Base-by-base conservation (phyloP, 2,888 invertebrate species). In the Mystacides longicornis region DNA sequence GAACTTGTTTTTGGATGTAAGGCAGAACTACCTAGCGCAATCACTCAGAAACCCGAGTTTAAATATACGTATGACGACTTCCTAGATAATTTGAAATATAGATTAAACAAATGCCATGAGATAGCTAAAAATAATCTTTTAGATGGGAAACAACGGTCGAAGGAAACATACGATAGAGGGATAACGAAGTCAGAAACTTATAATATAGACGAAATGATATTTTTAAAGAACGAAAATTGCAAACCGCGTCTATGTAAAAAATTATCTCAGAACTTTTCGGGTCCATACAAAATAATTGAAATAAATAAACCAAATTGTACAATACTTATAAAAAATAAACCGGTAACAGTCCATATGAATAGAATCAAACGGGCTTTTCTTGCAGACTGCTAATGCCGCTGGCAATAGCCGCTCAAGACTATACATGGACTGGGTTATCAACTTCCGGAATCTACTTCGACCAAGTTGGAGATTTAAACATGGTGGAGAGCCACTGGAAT, bases 1-100 rank as follows among this genome's bases (percentile, higher is more conserved):
- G 65, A 67, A 61, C 47, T 66, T 48, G 46, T 66, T 11, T 65
- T 65, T 55, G 65, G 65, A 23, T 42, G 55, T 23, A 61, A 62
- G 59, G 47, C 63, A 7, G 48, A 51, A 16, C 22, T 64, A n/a
- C 63, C 63, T 18, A 57, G 62, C 18, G 61, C 63, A 7, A 51
- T 64, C 18, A 48, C 37, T 3, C 50, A 49, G 62, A 56, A 31
- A 9, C 62, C 64, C 20, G 58, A 63, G 56, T 63, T 63, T 31
- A 60, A 59, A 42, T 65, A 65, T 51, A 62, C 62, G 14, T 66
- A 64, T 49, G 64, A 66, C 31, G 57, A 64, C 54, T 65, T 62
- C 37, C 23, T 57, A 11, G 48, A 59, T 31, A 54, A 52, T 11
- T 33, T 52, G 22, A 52, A 47, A 33, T 42, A 56, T 22, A 62